Base-by-base conservation (phyloP, 2,797 vertebrate species). In the Thripadectes ignobilis region DNA sequence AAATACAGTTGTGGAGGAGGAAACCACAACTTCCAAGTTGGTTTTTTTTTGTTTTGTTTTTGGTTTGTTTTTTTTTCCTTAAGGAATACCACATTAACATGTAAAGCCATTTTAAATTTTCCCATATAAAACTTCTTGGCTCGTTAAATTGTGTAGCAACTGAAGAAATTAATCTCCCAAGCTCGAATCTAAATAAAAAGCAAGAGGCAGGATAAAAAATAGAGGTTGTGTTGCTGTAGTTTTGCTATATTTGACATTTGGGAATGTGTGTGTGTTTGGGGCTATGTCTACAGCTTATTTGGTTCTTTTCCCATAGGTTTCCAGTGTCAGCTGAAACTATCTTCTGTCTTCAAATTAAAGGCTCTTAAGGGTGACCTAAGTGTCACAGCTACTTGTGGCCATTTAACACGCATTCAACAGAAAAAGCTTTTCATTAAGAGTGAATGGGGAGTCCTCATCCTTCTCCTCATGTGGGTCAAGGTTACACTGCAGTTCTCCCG, bases 341-440 rank as follows among this genome's bases (percentile, higher is more conserved):
- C 69, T 93, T 89, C 85, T 91, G 73, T 52, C 83, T 86, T 88
- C 86, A 89, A 95, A 51, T 82, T 87, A 88, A 93, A 94, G 71
- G 63, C 91, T 93, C 80, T 94, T 82, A 86, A 68, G 83, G 85
- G 67, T 95, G 95, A 94, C 96, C 91, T 15, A 27, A 81, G 93
- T 92, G 89, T 85, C 93, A 92, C 61, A 26, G 80, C 78, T 94
- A 48, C 90, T 97, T 88, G 62, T 85, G 91, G 80, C 92, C 80
- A 41, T 95, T 97, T 93, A 85, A 88, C 87, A 81, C 49, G 14
- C 61, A 58, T 46, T 77, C 75, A 75, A 72, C 78, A 95, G 61
- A 61, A 93, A 54, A 88, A 69, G 55, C 69, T 95, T 96, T 96
- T 92, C 58, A 88, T 67, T 59, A 81, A 51, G 80, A 74, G 26